phyloP scores from a whole-genome alignment of 64 coral and sea anemone genomes.

The Porites australiensis region DNA sequence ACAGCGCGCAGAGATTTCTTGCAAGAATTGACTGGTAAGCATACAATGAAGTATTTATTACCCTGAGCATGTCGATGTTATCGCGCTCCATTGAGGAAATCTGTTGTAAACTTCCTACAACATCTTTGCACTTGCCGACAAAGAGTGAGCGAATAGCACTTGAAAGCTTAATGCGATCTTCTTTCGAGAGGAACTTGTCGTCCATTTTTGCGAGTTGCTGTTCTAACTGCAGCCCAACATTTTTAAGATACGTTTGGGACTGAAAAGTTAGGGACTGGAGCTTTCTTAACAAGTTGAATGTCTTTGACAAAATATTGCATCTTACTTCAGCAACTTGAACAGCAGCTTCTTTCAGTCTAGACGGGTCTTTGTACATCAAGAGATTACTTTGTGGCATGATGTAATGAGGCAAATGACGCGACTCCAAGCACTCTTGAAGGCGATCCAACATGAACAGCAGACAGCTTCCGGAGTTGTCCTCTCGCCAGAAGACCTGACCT shows the following conservation, averaged over 20 bases:
- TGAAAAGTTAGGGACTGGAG: slow-evolving; percentile 60
- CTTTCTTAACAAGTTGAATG: slow-evolving; percentile 54
- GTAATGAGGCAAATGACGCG: slow-evolving; percentile 65
- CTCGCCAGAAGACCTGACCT: slow-evolving; percentile 63
- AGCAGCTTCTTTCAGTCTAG: slow-evolving; percentile 61
- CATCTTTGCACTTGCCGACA: neutral
- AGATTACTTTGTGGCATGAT: slow-evolving; percentile 82
- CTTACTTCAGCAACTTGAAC: slow-evolving; percentile 46
- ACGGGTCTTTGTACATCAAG: slow-evolving; percentile 60
- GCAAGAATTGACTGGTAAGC: neutral
- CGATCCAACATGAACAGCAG: slow-evolving; percentile 76
- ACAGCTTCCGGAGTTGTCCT: slow-evolving; percentile 63
- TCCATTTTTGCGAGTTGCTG: slow-evolving; percentile 12
- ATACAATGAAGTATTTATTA: slow-evolving; percentile 29
- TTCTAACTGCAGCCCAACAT: slow-evolving; percentile 21
- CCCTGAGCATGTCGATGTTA: neutral
- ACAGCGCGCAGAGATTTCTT: too few species aligned
- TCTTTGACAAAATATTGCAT: slow-evolving; percentile 64
- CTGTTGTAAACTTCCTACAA: neutral
- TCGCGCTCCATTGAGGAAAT: neutral
- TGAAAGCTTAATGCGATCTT: neutral
- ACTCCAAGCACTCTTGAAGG: slow-evolving; percentile 65
- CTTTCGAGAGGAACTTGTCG: slow-evolving; percentile 7
- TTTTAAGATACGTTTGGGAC: slow-evolving; percentile 27
- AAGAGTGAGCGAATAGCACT: slow-evolving; percentile 23